Evolutionary conservation across 2,113 vertebrate genomes (phyloP), one percentile per base, ranked within the genome.

Genomic region (Thalassoma bifasciatum): DNA sequence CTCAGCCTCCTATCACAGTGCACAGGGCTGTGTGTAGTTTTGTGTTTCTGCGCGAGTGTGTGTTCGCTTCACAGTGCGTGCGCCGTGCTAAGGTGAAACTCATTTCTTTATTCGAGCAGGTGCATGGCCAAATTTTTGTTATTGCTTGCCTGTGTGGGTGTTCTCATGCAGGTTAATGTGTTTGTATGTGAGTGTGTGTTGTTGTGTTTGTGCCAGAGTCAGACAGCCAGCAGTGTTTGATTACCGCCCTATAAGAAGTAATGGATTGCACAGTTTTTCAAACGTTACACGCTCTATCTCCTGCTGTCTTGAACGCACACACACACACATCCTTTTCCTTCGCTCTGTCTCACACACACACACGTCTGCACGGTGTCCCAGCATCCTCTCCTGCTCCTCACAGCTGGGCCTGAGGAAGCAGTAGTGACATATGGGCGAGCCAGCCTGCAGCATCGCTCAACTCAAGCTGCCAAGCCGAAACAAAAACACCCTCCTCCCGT

Each of bases 371-470:
- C 24, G 0, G 11, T 6, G 30, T 42, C 66, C 66, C 60, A 23
- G 1, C 68, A 16, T 51, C 67, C 67, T 78, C 66, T 47, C 44
- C 53, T 42, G 49, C 64, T 80, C 66, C 77, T 83, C 82, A 82
- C 84, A 86, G 82, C 89, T 89, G 90, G 81, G 62, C 21, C 78
- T 57, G 75, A 56, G 79, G 80, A 84, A 82, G 74, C 85, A 73
- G 57, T 67, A 50, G 30, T 79, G 81, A 81, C 84, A 86, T 88
- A 86, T 85, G 86, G 86, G 36, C 60, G 5, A 49, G 58, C 66
- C 83, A 86, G 83, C 81, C 83, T 77, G 88, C 81, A 86, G 86
- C 84, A 88, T 86, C 30, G 56, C 80, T 88, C 86, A 85, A 63
- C 77, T 79, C 87, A 77, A 72, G 63, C 73, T 83, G 81, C 74